Base-by-base conservation (phyloP, 2,888 invertebrate species). In the Papilio protenor region DNA sequence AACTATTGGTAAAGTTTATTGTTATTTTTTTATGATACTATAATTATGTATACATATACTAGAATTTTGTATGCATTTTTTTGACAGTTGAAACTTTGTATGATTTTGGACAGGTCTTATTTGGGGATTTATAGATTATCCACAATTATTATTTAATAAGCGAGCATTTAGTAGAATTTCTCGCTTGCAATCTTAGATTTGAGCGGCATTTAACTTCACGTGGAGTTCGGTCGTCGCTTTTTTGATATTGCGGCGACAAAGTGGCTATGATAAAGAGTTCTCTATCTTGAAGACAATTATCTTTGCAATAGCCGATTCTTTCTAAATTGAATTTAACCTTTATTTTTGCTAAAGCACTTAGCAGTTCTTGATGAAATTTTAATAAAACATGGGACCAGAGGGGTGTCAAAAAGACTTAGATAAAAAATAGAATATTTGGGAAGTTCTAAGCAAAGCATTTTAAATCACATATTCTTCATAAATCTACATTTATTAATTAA, bases 141-240 rank as follows among this genome's bases (percentile, higher is more conserved):
- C 2, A 33, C 61, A 64, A 16, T 64, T 64, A 8, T 64, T 5
- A 64, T 33, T 16, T 64, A 18, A 33, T 8, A 64, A 16, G 66
- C 18, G 5, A 18, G 66, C 18, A 2, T 40, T n/a, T 40, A n/a
- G 66, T 66, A 40, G 2, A n/a, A 1, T 40, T 66, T 12, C 45
- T 33, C 40, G 11, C 1, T 40, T 66, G 11, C 66, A 18, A 33
- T 40, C 40, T 66, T 40, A 66, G 40, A 45, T 12, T n/a, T 21
- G 12, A 45, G 21, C 18, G 40, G 33, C 40, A 45, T 69, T 69
- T 69, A 69, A 45, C 12, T 69, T 45, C 66, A 69, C 45, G n/a
- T 21, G 66, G 45, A 21, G 21, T 69, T 69, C 45, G 21, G 45
- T 45, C 21, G 66, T 45, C n/a, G 66, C 45, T 69, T 69, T 66